These are phyloP conservation scores for Hypercompe scribonia DNA, from an alignment of 2,888 invertebrate species.

Conservation along the genomic window DNA sequence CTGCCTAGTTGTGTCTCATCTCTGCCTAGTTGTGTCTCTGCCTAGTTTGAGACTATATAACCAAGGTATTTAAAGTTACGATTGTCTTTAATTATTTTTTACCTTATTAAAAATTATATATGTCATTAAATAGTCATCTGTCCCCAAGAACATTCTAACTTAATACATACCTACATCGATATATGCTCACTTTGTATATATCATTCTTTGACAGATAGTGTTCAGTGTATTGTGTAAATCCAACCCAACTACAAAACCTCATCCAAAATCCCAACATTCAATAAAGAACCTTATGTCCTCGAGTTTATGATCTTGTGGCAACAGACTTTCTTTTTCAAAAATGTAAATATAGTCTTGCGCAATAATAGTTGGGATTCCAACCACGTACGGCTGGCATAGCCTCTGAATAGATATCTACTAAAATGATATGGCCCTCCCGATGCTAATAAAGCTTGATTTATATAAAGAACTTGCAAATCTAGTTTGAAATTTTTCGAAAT, in stretches of 20 bases:
- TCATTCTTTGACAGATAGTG: slow-evolving; percentile 76
- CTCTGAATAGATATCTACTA: slow-evolving; percentile 81
- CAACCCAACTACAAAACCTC: slow-evolving; percentile 26
- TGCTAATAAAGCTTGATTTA: slow-evolving; percentile 83
- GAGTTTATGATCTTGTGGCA: slow-evolving; percentile 17
- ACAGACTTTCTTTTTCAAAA: slow-evolving; percentile 30
- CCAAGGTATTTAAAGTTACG: no score
- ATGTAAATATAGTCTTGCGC: slow-evolving; percentile 37
- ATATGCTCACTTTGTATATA: slow-evolving; percentile 77
- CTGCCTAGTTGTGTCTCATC: no score
- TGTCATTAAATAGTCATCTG: slow-evolving; percentile 15
- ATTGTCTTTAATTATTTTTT: not conserved
- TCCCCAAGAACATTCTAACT: slow-evolving; percentile 46
- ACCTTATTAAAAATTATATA: not conserved
- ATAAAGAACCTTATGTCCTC: slow-evolving; percentile 40
- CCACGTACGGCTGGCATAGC: slow-evolving; percentile 77
- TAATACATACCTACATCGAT: slow-evolving; percentile 64
- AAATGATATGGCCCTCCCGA: slow-evolving; percentile 80
- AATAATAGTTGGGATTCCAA: slow-evolving; percentile 68
- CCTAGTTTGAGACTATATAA: no score
- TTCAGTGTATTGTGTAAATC: slow-evolving; percentile 68
- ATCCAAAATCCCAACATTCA: not conserved
- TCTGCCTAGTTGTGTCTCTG: no score
- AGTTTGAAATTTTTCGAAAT: slow-evolving; percentile 53
- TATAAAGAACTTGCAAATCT: slow-evolving; percentile 70